These are phyloP conservation scores for Coreius guichenoti DNA, from an alignment of 2,797 vertebrate genomes.

Conservation along the genomic window DNA sequence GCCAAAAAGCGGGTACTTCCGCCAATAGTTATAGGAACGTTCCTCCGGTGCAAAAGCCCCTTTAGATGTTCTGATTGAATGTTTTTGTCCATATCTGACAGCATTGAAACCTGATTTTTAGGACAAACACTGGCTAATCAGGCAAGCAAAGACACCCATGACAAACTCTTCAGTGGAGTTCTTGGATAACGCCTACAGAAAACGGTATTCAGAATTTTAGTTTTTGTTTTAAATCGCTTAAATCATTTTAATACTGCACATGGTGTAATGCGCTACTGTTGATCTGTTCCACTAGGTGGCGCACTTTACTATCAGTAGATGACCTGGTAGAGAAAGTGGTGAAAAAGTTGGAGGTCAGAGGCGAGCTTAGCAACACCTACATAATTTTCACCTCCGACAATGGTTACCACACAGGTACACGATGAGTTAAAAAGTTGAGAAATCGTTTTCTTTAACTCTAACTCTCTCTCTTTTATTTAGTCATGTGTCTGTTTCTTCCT, in stretches of 20 bases:
- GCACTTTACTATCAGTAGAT: slow-evolving; percentile 95
- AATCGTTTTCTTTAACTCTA: not conserved
- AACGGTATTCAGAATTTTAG: slow-evolving; percentile 75
- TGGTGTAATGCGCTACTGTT: not conserved
- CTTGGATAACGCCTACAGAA: slow-evolving; percentile 91
- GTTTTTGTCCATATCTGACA: not conserved
- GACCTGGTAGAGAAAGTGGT: slow-evolving; percentile 95
- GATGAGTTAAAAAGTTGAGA: not conserved
- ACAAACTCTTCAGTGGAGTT: slow-evolving; percentile 91
- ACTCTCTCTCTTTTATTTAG: not conserved
- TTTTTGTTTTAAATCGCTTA: not conserved
- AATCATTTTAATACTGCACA: not conserved
- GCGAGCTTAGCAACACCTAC: slow-evolving; percentile 91
- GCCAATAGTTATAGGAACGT: not conserved
- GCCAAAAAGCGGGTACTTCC: not conserved
- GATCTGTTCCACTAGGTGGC: slow-evolving; percentile 81
- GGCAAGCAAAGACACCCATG: slow-evolving; percentile 98
- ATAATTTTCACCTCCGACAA: slow-evolving; percentile 98
- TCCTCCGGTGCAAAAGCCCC: not conserved
- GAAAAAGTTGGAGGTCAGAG: slow-evolving; percentile 83
- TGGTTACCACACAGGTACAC: slow-evolving; percentile 92
- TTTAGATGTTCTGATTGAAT: not conserved
- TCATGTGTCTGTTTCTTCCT: not conserved
- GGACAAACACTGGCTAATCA: slow-evolving; percentile 98
- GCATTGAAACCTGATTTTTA: slow-evolving; percentile 59